These are phyloP conservation scores for Macropus fuliginosus DNA, from an alignment of 2,797 vertebrate species.

Conservation along the genomic window DNA sequence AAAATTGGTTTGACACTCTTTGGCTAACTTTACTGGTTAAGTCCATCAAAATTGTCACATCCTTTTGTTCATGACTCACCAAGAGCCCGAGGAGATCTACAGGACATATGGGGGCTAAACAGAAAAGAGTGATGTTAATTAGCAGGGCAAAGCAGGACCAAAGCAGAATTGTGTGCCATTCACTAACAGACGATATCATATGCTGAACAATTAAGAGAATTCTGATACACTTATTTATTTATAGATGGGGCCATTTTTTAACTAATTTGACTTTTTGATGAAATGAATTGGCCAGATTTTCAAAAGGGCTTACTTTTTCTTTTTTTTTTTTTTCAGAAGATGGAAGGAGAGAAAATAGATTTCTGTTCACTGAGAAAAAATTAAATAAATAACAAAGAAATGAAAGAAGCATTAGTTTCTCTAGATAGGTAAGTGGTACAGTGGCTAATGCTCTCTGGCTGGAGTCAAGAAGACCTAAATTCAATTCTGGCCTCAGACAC, in stretches of 20 bases:
- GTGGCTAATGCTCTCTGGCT: background rate
- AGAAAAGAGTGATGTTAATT: background rate
- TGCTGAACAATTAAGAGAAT: conserved; percentile 5
- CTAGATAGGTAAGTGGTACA: background rate
- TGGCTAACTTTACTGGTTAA: background rate
- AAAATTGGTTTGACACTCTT: background rate
- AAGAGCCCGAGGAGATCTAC: background rate
- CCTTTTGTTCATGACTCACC: background rate
- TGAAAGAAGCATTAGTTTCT: background rate
- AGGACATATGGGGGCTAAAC: background rate
- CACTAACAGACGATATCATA: conserved; percentile 38
- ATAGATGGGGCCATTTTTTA: background rate
- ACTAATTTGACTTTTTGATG: background rate
- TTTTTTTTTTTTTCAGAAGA: background rate
- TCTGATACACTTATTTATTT: background rate
- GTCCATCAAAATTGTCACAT: background rate
- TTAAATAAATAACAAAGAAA: background rate
- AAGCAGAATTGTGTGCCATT: background rate
- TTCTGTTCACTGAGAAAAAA: background rate
- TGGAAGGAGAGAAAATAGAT: background rate
- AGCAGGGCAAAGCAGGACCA: conserved; percentile 16
- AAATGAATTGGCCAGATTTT: background rate
- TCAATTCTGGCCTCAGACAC: background rate
- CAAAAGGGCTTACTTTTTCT: background rate
- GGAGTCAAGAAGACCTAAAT: background rate